These are phyloP conservation scores for Atta cephalotes DNA, from an alignment of 1,140 invertebrate species.

Conservation along the genomic window DNA sequence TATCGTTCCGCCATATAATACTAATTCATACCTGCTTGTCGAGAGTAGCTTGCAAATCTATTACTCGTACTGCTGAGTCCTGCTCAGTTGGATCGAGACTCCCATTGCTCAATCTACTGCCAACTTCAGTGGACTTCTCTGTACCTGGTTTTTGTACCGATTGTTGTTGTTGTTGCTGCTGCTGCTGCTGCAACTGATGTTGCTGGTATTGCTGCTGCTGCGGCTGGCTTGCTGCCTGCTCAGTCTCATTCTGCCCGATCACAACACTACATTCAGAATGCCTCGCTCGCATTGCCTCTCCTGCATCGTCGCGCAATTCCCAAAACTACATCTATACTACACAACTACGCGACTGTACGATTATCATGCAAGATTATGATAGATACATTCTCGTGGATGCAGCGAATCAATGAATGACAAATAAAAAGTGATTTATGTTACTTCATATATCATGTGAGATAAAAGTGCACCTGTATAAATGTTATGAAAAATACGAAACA, in stretches of 20 bases:
- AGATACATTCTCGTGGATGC: constrained; percentile 77
- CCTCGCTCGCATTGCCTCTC: constrained; percentile 79
- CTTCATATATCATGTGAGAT: constrained; percentile 26
- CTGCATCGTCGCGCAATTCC: constrained; percentile 78
- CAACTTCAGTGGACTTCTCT: constrained; percentile 77
- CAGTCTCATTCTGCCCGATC: constrained; percentile 84
- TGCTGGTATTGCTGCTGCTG: constrained; percentile 66
- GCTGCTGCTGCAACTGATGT: constrained; percentile 71
- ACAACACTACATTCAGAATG: constrained; percentile 85
- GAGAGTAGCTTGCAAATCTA: constrained; percentile 95
- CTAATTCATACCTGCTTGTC: constrained; percentile 93
- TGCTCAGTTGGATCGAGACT: constrained; percentile 88
- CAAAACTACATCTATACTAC: constrained; percentile 77
- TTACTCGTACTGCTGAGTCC: constrained; percentile 89
- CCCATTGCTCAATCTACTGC: constrained; percentile 86
- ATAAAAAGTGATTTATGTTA: constrained; percentile 21
- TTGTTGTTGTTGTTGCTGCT: constrained; percentile 74
- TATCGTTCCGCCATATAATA: constrained; percentile 32
- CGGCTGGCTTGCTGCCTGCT: constrained; percentile 77
- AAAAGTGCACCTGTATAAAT: background rate
- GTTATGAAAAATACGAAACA: background rate
- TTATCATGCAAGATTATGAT: constrained; percentile 69
- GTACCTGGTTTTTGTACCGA: constrained; percentile 77
- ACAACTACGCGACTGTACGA: constrained; percentile 77
- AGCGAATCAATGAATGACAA: constrained; percentile 68